Evolutionary conservation across 2,888 invertebrate species (phyloP), one percentile per base, ranked within the genome.

Genomic region (Ariolimax columbianus): DNA sequence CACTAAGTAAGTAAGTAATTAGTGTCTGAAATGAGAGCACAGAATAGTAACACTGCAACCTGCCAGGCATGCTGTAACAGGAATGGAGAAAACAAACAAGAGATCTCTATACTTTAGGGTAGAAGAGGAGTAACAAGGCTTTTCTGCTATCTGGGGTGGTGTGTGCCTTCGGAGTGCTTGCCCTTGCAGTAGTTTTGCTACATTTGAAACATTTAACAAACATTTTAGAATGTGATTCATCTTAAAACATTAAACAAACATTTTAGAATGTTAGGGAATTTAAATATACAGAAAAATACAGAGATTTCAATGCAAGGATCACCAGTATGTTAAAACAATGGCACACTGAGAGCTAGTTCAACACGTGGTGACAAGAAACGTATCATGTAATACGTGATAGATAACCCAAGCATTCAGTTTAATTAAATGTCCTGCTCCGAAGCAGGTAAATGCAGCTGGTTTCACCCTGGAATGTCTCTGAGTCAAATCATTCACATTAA

Each of bases 391-490:
- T 30, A 66, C 66, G 33, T 66, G 66, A 66, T 6, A n/a, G 68
- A 36, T 66, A 11, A 66, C 63, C 33, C 70, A 72, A 40, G 40
- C 23, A 26, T 47, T 43, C 14, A 14, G 2, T 43, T 30, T 43
- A 17, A 47, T 7, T 43, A 3, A 47, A 75, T 17, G 73, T 38
- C 73, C n/a, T 43, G 43, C 19, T 26, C 30, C 23, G 17, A 30
- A 75, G 47, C 17, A 0, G n/a, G 47, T 47, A 47, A 47, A 75
- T 75, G 47, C 73, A 73, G 72, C n/a, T 40, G 43, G 9, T 73
- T 40, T 73, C 11, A 4, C 36, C 38, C 72, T 75, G 73, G 73
- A 75, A 75, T 75, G 73, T 75, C 47, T 75, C 26, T 30, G 73
- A 75, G 47, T 75, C n/a, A 43, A 17, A 30, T 11, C n/a, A 75